Evolutionary conservation across 2,797 vertebrate genomes (phyloP), one percentile per base, ranked within the genome.

Genomic region (Acestrorhynchus altus): DNA sequence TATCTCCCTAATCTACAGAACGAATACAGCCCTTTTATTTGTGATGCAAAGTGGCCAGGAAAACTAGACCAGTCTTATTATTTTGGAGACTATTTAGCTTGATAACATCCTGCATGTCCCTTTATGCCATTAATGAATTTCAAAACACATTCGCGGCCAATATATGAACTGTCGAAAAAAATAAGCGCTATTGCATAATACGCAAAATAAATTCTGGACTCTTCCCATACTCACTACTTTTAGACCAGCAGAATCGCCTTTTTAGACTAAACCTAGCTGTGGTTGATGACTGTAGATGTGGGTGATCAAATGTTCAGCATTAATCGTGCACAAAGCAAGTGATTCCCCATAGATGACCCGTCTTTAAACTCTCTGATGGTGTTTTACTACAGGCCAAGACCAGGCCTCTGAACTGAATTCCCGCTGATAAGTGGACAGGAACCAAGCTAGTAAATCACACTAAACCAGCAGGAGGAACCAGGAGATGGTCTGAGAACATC

Each of bases 401-500:
- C 22, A 64, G 42, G 51, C 68, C 39, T 60, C 52, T 24, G 40
- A 26, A 24, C 22, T 35, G 24, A 20, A 60, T 74, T 69, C 47
- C 65, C 31, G 16, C 24, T 54, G n/a, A 65, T 28, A 76, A 40
- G 20, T 51, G 6, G 22, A 64, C 5, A 35, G 20, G 39, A 54
- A 46, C 59, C 35, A 57, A 11, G n/a, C 40, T 67, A 68, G n/a
- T 56, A 46, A 68, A 73, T 74, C 40, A 56, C n/a, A 20, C 47
- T 9, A 20, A 69, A 69, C 47, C 26, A 51, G 46, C 46, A 52
- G 47, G 46, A 69, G 47, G 22, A 51, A 26, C 66, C 13, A 10
- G 28, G 46, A 52, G 47, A 51, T 44, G 63, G 20, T 35, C 42
- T 66, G 46, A 35, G 28, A 51, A 51, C 26, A 4, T 35, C 46